Conservation (phyloP, 2,888 invertebrate genomes). For the Drosophila anomelani region DNA sequence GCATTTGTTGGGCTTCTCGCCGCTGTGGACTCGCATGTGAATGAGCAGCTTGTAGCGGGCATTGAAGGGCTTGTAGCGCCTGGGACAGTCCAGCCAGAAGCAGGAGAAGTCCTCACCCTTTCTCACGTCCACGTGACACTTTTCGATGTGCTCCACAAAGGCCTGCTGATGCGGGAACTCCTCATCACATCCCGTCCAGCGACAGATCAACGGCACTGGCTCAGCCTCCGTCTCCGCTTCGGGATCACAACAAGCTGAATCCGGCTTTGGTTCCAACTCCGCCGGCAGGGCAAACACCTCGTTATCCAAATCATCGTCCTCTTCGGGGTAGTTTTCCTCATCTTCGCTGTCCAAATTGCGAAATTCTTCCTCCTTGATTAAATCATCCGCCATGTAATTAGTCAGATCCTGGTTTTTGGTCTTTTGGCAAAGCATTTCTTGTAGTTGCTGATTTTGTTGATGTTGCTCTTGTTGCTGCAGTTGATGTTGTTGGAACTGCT, state of each 20-base stretch:
- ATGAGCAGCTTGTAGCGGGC: conserved; percentile 98
- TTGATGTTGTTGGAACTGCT: conserved; percentile 16
- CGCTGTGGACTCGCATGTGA: conserved; percentile 95
- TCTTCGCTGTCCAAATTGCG: conserved; percentile 52
- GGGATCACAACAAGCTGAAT: conserved; percentile 23
- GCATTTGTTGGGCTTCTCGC: conserved; percentile 99
- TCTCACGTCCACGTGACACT: conserved; percentile 94
- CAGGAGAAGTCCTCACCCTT: conserved; percentile 96
- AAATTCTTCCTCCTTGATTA: conserved; percentile 24
- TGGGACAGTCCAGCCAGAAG: conserved; percentile 96
- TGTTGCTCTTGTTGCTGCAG: conserved; percentile 16
- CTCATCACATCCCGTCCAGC: conserved; percentile 94
- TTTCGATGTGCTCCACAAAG: conserved; percentile 93
- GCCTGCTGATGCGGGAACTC: conserved; percentile 91
- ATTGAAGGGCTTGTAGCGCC: conserved; percentile 95
- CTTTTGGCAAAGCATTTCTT: neutral
- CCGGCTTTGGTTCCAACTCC: conserved; percentile 13
- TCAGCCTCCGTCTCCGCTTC: conserved; percentile 31
- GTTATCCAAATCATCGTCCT: conserved; percentile 52
- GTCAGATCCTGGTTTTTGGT: conserved; percentile 5
- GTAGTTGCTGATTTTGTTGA: neutral
- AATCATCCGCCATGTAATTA: conserved; percentile 11
- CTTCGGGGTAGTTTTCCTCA: conserved; percentile 54
- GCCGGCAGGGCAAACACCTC: conserved; percentile 58
- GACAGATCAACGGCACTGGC: conserved; percentile 86